Evolutionary conservation across 1,140 invertebrate species (phyloP).

Genomic region (Sarcophaga bullata): DNA sequence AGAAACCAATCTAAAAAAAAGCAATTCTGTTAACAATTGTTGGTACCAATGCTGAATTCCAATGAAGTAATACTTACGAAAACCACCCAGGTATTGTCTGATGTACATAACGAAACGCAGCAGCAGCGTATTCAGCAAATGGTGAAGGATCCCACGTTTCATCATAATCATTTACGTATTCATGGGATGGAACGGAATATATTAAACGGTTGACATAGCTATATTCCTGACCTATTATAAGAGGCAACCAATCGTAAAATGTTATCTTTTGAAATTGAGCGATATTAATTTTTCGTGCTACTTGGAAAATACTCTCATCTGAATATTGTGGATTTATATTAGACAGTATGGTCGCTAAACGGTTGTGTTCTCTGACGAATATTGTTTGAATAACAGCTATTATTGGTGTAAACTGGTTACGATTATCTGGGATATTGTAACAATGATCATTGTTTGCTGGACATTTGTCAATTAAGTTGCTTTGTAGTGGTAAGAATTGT

Average conservation of each 20-base stretch:
- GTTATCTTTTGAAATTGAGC: conserved; percentile 84
- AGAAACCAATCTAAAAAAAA: conserved; percentile 70
- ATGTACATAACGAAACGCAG: conserved; percentile 88
- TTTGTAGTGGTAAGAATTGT: conserved; percentile 74
- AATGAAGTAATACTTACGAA: conserved; percentile 69
- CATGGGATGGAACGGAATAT: conserved; percentile 67
- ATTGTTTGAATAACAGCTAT: conserved; percentile 84
- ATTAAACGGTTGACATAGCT: conserved; percentile 75
- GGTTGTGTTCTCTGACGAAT: conserved; percentile 89
- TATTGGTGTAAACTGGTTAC: conserved; percentile 87
- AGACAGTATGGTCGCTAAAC: conserved; percentile 78
- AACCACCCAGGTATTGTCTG: conserved; percentile 80
- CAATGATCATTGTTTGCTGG: conserved; percentile 72
- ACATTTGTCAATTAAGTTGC: conserved; percentile 73
- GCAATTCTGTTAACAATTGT: background rate
- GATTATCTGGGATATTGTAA: conserved; percentile 79
- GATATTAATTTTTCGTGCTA: conserved; percentile 81
- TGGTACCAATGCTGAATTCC: no score
- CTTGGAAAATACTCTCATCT: conserved; percentile 88
- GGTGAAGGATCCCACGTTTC: conserved; percentile 78
- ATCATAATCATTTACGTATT: conserved; percentile 89
- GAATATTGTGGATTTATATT: conserved; percentile 86
- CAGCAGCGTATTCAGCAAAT: conserved; percentile 84
- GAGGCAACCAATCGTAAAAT: conserved; percentile 88
- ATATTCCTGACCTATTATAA: conserved; percentile 76